phyloP scores from a whole-genome alignment of 2,797 vertebrate genomes.

The Gastrophryne carolinensis region DNA sequence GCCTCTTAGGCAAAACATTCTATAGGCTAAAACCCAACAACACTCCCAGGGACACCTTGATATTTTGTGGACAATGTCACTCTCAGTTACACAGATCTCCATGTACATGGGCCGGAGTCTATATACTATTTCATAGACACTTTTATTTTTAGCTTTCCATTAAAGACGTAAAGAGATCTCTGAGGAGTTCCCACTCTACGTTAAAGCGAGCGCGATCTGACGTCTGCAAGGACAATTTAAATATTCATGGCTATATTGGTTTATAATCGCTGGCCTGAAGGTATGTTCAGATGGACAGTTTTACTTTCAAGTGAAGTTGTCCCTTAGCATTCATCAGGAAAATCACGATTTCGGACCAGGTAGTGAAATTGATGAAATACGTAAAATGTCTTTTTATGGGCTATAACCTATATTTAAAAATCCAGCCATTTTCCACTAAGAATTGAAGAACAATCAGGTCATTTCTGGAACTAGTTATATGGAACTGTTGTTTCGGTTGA shows the following conservation, averaged over 20 bases:
- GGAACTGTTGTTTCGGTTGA: no score
- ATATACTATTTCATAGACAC: background rate
- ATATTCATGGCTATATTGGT: conserved; percentile 30
- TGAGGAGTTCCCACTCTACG: background rate
- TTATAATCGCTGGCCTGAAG: conserved; percentile 43
- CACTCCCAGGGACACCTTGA: background rate
- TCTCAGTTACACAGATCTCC: background rate
- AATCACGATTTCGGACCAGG: background rate
- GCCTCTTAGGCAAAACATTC: background rate
- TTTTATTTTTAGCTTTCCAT: conserved; percentile 37
- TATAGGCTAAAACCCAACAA: background rate
- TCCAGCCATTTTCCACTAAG: no score
- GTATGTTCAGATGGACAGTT: background rate
- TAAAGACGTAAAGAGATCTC: background rate
- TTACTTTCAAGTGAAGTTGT: background rate
- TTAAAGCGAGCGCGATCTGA: background rate
- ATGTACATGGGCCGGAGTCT: background rate
- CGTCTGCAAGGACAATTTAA: conserved; percentile 24
- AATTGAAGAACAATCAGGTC: no score
- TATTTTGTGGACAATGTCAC: background rate
- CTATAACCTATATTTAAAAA: conserved; percentile 5
- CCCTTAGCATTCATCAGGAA: background rate
- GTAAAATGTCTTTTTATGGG: conserved; percentile 13
- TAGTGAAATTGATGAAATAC: background rate
- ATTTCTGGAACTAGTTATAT: no score